phyloP scores from a whole-genome alignment of 1,140 invertebrate genomes.

The Saccostrea echinata region DNA sequence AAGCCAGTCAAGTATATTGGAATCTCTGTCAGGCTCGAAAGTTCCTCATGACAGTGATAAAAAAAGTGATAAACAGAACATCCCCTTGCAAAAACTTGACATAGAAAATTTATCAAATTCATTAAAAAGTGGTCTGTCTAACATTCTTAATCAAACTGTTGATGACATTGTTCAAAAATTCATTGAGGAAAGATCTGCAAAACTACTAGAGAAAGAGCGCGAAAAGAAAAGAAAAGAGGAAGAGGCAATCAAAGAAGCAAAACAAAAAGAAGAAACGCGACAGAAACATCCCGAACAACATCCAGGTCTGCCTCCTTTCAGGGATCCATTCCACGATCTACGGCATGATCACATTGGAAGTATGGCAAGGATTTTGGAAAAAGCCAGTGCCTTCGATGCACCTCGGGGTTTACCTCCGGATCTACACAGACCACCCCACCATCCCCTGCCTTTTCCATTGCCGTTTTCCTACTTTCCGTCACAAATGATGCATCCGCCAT shows the following conservation, averaged over 20 bases:
- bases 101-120: constrained; percentile 90
- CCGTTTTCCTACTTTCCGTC: constrained; percentile 72
- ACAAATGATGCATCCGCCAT: constrained; percentile 84
- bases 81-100: constrained; percentile 59
- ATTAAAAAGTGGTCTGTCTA: constrained; percentile 93
- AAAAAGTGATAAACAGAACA: constrained; percentile 20
- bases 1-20: background rate
- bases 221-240: constrained; percentile 59
- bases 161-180: constrained; percentile 93
- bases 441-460: constrained; percentile 69
- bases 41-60: constrained; percentile 15
- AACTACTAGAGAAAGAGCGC: constrained; percentile 77
- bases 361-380: constrained; percentile 65
- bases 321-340: constrained; percentile 60
- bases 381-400: constrained; percentile 73
- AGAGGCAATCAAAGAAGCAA: constrained; percentile 58
- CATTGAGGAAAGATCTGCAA: constrained; percentile 82
- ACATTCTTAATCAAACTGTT: constrained; percentile 85
- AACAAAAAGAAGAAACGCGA: constrained; percentile 42
- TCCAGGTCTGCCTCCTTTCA: constrained; percentile 57
- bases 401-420: constrained; percentile 61
- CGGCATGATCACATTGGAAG: constrained; percentile 57
- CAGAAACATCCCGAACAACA: constrained; percentile 55
- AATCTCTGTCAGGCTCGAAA: background rate
- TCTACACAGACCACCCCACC: constrained; percentile 60